Conservation (phyloP, 2,113 vertebrate species). For the Panthera leo region DNA sequence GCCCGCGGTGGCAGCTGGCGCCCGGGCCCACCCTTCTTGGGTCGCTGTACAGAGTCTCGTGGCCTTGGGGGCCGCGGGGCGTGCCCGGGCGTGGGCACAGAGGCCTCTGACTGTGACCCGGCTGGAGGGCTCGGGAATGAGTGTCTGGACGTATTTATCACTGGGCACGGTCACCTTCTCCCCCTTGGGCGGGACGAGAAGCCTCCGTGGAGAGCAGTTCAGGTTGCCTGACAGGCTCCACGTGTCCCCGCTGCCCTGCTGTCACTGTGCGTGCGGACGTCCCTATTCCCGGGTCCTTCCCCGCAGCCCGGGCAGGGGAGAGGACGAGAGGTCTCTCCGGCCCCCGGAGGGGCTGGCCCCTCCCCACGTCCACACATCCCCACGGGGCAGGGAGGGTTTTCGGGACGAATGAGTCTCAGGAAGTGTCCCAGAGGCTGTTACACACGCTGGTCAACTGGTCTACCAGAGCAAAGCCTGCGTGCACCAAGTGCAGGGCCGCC, state of each 20-base stretch:
- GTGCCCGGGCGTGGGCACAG: constrained; percentile 45
- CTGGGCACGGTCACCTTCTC: accelerated
- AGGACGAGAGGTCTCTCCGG: background rate
- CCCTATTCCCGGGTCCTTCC: background rate
- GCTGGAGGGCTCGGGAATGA: background rate
- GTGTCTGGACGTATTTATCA: background rate
- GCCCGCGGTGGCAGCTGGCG: constrained; percentile 88
- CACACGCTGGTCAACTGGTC: background rate
- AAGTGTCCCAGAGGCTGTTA: accelerated
- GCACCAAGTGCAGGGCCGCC: accelerated
- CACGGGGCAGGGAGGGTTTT: accelerated
- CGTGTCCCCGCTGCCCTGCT: accelerated
- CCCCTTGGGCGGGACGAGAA: too few species aligned
- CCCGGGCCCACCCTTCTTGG: constrained; percentile 77
- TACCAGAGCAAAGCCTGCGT: accelerated
- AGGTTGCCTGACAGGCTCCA: accelerated
- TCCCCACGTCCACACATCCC: accelerated
- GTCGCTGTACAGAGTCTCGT: constrained; percentile 43
- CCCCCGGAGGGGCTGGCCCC: background rate
- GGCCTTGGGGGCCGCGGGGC: background rate
- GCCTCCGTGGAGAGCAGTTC: accelerated
- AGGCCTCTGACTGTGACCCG: background rate
- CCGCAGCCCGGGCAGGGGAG: background rate
- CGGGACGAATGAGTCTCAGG: background rate
- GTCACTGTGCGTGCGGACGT: accelerated